Conservation (phyloP, 2,113 vertebrate species). For the Petromus typicus region DNA sequence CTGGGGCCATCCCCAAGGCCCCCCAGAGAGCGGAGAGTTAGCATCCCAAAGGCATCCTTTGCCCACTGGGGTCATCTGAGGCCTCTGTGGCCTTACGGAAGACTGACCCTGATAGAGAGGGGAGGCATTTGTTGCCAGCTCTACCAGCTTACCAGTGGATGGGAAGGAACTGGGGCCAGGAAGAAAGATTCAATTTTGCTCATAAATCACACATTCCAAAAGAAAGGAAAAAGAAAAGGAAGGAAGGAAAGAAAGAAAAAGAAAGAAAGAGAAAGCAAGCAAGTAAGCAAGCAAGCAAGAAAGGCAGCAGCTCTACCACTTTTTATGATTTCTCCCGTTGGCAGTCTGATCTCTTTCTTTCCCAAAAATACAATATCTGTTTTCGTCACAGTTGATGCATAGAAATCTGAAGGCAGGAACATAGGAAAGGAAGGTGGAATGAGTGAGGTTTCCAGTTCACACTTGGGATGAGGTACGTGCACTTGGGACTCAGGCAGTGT, state of each 20-base stretch:
- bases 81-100: neutral
- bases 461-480: neutral
- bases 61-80: conserved; percentile 46
- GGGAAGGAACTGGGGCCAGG: neutral
- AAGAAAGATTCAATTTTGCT: conserved; percentile 24
- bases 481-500: neutral
- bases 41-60: neutral
- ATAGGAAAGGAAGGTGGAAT: conserved; percentile 52
- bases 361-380: conserved; percentile 10
- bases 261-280: too few species aligned
- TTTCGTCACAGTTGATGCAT: neutral
- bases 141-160: neutral
- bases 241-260: neutral
- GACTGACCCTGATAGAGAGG: neutral
- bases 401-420: conserved; percentile 18
- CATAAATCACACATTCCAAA: neutral
- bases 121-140: neutral
- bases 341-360: conserved; percentile 39
- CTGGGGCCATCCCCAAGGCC: neutral
- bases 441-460: conserved; percentile 1
- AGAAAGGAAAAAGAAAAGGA: neutral
- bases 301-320: neutral
- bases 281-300: too few species aligned
- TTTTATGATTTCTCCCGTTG: conserved; percentile 19
- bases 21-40: neutral